Evolutionary conservation across 2,113 vertebrate genomes (phyloP).

Genomic region (Oostethus manadensis): DNA sequence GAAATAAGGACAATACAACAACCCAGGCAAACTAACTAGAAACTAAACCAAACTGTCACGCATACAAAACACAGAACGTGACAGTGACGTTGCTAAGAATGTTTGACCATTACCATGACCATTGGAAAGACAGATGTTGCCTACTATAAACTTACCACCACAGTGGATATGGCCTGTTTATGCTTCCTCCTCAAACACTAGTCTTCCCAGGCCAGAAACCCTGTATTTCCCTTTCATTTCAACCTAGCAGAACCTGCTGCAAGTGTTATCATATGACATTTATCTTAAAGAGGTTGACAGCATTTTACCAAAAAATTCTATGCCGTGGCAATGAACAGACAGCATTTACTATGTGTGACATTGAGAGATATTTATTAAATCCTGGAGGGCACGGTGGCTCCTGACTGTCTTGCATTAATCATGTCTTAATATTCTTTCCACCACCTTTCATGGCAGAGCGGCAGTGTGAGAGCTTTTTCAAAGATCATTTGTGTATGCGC

Average conservation of each 20-base stretch:
- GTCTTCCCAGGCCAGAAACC: conserved; percentile 1
- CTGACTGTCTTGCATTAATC: conserved; percentile 43
- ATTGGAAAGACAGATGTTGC: too few relatives aligned
- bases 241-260: conserved; percentile 21
- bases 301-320: conserved; percentile 10
- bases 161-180: too few relatives aligned
- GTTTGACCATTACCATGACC: too few relatives aligned
- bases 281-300: conserved; percentile 37
- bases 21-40: too few relatives aligned
- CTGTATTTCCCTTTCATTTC: conserved; percentile 33
- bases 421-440: conserved; percentile 16
- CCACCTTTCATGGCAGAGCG: conserved; percentile 8
- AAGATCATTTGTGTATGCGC: not conserved
- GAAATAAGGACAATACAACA: too few relatives aligned
- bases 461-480: conserved; percentile 19
- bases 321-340: conserved; percentile 28
- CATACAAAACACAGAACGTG: too few relatives aligned
- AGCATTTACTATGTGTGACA: conserved; percentile 30
- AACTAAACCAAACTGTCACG: too few relatives aligned
- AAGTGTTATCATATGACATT: conserved; percentile 29
- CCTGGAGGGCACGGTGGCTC: conserved; percentile 25
- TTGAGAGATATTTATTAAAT: conserved; percentile 51
- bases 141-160: too few relatives aligned
- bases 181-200: too few relatives aligned
- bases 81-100: too few relatives aligned